Evolutionary conservation across 2,888 invertebrate genomes (phyloP), one percentile per base, ranked within the genome.

Genomic region (Siphlonurus alternatus): DNA sequence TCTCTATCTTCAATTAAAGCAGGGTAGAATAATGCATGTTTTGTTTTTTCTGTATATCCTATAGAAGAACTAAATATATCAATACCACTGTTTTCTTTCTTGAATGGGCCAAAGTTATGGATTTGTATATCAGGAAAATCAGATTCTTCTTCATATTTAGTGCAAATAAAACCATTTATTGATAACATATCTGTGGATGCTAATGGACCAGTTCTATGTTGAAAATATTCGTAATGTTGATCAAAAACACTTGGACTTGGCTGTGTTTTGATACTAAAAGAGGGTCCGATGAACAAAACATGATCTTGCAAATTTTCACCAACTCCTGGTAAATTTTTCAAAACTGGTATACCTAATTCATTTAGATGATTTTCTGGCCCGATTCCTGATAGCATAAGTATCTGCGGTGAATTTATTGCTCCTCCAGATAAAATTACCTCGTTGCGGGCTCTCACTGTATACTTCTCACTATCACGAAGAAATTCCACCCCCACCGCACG

Each of bases 311-410:
- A 25, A 18, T 65, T 63, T 2, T 53, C 22, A 7, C 65, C 65
- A 1, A 65, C 65, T 20, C 56, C 56, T 15, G 62, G 56, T 7
- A 65, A 22, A 24, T 63, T 38, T 20, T 63, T 24, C 1, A 59
- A 23, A 20, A 65, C 51, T 1, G 59, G 20, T 19, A 65, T 63
- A 25, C 69, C 69, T n/a, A 68, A 62, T 62, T 72, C 65, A 20
- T 69, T 54, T 1, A 73, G 70, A 65, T 73, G 73, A 10, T 69
- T 68, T 15, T 67, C 67, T 2, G 74, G 74, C 25, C 75, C 75
- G n/a, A 80, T 71, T 1, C 81, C 82, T 15, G 80, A 80, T 22
- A 82, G 71, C 78, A 81, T 76, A 22, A 83, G 74, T 10, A 83
- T 70, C 68, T 83, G 81, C 0, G 82, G 80, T 7, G 80, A 76